These are phyloP conservation scores for Propithecus perrieri DNA, from an alignment of 2,797 vertebrate species.

Conservation along the genomic window DNA sequence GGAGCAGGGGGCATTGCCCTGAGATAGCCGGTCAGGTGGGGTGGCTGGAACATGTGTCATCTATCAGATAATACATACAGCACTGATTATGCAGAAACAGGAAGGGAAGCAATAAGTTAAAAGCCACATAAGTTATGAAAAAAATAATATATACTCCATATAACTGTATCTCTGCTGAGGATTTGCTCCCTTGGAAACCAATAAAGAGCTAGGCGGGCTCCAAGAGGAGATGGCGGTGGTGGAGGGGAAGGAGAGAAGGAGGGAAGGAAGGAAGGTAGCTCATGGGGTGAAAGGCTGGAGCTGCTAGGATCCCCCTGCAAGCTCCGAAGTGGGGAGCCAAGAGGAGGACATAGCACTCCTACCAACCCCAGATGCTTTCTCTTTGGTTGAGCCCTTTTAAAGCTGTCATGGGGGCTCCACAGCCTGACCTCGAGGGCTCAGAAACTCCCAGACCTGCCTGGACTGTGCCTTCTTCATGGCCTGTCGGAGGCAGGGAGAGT, in stretches of 20 bases:
- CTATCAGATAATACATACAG: constrained; percentile 17
- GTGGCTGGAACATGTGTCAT: background rate
- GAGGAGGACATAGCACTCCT: background rate
- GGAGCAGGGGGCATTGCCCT: background rate
- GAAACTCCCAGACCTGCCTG: constrained; percentile 1
- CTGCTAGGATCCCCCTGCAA: background rate
- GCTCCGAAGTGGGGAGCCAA: background rate
- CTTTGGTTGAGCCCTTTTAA: background rate
- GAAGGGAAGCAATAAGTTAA: constrained; percentile 80
- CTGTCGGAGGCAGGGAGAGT: background rate
- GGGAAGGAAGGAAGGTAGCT: background rate
- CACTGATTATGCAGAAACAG: constrained; percentile 59
- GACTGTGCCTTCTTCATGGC: constrained; percentile 37
- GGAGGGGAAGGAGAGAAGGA: too few relatives aligned
- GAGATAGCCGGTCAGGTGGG: background rate
- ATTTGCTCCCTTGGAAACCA: constrained; percentile 67
- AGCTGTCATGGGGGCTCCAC: background rate
- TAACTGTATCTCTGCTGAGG: constrained; percentile 65
- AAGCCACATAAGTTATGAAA: constrained; percentile 79
- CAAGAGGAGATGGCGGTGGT: background rate
- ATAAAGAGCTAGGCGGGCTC: constrained; percentile 41
- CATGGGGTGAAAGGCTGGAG: background rate
- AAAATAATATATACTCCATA: constrained; percentile 76
- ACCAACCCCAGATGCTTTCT: background rate
- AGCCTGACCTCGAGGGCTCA: background rate